phyloP scores from a whole-genome alignment of 2,888 invertebrate species.

The Cremastobaeus sp. region DNA sequence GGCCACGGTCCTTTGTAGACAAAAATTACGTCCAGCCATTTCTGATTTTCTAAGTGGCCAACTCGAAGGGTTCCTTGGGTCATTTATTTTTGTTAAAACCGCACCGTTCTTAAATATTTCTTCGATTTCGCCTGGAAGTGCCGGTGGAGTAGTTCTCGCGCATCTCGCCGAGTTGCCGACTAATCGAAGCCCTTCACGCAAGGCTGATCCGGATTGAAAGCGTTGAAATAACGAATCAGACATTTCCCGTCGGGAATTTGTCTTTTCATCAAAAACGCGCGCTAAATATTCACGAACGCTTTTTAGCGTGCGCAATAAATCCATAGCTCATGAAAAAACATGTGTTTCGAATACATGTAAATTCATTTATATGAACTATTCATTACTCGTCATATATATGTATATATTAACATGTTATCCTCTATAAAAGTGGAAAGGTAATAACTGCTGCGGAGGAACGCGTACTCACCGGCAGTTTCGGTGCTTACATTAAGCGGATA shows the following conservation, averaged over 20 bases:
- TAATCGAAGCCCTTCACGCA: no score
- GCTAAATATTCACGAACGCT: conserved; percentile 21
- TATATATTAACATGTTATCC: conserved; percentile 29
- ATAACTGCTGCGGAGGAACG: conserved; percentile 12
- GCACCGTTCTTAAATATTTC: background rate
- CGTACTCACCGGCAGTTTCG: conserved; percentile 15
- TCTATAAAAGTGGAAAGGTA: conserved; percentile 2
- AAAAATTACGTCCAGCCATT: conserved; percentile 38
- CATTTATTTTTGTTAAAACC: conserved; percentile 20
- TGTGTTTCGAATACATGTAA: conserved; percentile 41
- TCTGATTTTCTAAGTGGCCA: conserved; percentile 21
- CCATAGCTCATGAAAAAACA: conserved; percentile 45
- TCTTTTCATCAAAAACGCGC: background rate
- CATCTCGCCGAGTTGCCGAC: no score
- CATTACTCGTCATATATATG: conserved; percentile 28
- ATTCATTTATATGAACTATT: conserved; percentile 23
- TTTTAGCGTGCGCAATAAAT: conserved; percentile 11
- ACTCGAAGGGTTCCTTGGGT: conserved; percentile 9
- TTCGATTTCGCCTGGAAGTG: background rate
- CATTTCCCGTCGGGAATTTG: background rate
- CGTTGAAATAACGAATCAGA: background rate
- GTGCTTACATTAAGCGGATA: conserved; percentile 10
- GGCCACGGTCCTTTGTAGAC: conserved; percentile 41
- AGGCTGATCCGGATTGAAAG: no score
- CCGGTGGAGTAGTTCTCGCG: no score